A percentile compares a stretch with the other conserved stretches of the same genome.
phyloP scores from a whole-genome alignment of 2,797 vertebrate genomes.

The Sebastes taczanowskii region DNA sequence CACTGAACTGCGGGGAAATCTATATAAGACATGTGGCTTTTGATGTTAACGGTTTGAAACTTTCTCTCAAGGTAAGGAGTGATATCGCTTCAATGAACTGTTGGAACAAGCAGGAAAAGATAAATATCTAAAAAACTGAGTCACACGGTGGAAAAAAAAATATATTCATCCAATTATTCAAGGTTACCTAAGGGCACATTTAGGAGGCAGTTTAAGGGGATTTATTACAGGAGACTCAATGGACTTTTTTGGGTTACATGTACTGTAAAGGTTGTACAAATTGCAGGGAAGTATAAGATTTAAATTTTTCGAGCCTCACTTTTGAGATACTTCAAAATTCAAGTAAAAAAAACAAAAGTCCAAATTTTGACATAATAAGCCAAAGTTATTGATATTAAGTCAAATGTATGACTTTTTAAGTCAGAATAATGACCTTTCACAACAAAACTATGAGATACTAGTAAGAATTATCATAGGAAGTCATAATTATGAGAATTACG shows the following conservation, averaged over 20 bases:
- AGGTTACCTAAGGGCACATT: neutral
- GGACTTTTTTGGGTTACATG: too few species aligned
- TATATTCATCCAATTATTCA: neutral
- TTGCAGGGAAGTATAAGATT: fast-evolving
- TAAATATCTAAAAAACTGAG: neutral
- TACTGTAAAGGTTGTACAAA: too few species aligned
- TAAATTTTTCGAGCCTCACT: fast-evolving
- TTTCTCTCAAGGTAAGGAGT: neutral
- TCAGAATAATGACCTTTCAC: too few species aligned
- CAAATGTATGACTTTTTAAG: too few species aligned
- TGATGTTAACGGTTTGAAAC: neutral
- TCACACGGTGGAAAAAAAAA: neutral
- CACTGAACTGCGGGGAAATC: slow-evolving; percentile 11
- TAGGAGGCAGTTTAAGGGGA: neutral
- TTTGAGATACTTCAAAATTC: too few species aligned
- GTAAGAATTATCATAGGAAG: too few species aligned
- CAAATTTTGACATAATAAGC: too few species aligned
- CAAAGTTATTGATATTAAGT: too few species aligned
- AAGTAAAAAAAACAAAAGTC: too few species aligned
- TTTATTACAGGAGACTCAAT: too few species aligned
- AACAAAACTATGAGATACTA: too few species aligned
- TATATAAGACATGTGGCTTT: neutral
- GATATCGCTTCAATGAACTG: neutral
- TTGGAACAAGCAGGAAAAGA: neutral
- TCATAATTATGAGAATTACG: too few species aligned